Conservation (phyloP, 37 sponge, comb jelly and placozoan genomes). For the Crambe crambe region DNA sequence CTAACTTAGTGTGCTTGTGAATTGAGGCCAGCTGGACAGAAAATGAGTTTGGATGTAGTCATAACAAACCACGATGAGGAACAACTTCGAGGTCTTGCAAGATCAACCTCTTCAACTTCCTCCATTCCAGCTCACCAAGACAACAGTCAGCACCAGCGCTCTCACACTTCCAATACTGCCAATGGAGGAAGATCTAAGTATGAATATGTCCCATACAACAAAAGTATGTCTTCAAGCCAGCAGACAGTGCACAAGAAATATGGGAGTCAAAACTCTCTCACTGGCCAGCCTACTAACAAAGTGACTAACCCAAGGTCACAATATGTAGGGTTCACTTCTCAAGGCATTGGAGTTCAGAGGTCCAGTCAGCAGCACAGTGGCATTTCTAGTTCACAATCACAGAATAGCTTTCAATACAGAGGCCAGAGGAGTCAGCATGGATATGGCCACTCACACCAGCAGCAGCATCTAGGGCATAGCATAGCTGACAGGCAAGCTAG, state of each 20-base stretch:
- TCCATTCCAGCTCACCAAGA: background rate
- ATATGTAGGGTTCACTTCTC: background rate
- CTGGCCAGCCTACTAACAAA: background rate
- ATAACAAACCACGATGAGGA: background rate
- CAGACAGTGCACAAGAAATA: background rate
- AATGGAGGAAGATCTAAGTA: background rate
- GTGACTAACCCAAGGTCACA: background rate
- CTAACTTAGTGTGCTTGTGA: no score
- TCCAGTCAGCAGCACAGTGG: background rate
- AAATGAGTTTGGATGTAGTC: background rate
- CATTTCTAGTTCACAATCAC: background rate
- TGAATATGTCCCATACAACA: constrained; percentile 1
- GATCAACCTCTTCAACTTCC: background rate
- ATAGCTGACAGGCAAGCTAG: background rate
- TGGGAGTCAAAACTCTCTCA: background rate
- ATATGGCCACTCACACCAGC: background rate
- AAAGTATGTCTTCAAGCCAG: background rate
- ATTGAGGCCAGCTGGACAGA: no score
- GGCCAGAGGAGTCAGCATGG: background rate
- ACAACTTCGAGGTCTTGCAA: background rate
- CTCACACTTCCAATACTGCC: background rate
- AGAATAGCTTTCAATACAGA: background rate
- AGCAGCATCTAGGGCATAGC: background rate
- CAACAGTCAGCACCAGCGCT: background rate
- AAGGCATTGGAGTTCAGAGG: background rate